phyloP scores from a whole-genome alignment of 2,113 vertebrate genomes.

The Dromiciops gliroides region DNA sequence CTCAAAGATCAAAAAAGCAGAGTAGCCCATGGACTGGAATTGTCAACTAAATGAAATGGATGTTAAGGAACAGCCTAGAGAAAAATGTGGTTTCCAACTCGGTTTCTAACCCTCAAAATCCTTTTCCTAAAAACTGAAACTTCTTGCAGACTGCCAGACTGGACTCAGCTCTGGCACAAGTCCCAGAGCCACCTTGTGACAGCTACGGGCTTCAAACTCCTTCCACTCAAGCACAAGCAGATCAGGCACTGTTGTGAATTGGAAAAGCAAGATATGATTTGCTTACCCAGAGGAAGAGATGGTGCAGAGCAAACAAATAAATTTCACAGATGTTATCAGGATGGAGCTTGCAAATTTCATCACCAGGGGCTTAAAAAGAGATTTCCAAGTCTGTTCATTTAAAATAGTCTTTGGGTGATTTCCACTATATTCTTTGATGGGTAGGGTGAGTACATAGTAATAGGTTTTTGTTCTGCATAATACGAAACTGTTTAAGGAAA shows the following conservation, averaged over 20 bases:
- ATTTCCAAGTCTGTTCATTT: constrained; percentile 45
- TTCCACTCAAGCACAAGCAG: background rate
- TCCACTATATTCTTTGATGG: background rate
- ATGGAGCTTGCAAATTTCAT: constrained; percentile 41
- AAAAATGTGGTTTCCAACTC: constrained; percentile 7
- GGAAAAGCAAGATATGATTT: background rate
- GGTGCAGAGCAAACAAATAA: constrained; percentile 32
- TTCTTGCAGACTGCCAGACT: constrained; percentile 18
- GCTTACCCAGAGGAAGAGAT: constrained; percentile 23
- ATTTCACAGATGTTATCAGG: constrained; percentile 45
- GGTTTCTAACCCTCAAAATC: constrained; percentile 10
- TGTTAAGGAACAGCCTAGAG: constrained; percentile 25
- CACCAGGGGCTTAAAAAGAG: background rate
- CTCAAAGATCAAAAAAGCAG: background rate
- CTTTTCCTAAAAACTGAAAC: background rate
- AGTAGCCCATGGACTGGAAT: constrained; percentile 14
- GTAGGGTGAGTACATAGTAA: constrained; percentile 12
- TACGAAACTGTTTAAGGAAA: constrained; percentile 21
- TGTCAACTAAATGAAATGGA: constrained; percentile 14
- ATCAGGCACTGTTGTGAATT: constrained; percentile 16
- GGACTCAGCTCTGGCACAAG: constrained; percentile 52
- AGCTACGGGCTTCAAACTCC: background rate
- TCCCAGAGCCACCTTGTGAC: constrained; percentile 5
- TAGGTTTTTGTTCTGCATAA: constrained; percentile 42
- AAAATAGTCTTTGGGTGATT: constrained; percentile 35